Base-by-base conservation (phyloP, 37 sponge, comb jelly and placozoan species). In the Dysidea cf. avara region DNA sequence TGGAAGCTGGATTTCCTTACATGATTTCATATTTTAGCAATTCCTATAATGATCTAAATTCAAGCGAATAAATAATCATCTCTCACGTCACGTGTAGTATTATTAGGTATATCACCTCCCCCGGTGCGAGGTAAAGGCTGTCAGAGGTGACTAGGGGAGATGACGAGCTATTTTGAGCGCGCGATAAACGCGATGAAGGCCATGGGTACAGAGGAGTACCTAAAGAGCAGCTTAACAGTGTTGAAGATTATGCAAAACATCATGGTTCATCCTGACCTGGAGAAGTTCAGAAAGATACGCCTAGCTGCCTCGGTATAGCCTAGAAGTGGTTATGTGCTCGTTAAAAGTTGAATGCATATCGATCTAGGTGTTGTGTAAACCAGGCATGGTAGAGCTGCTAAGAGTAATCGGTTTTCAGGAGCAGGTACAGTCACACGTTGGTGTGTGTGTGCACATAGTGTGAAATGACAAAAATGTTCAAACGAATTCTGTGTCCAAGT, bases 181-280 rank as follows among this genome's bases (percentile, higher is more conserved):
- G 46, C 46, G 46, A 5, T 43, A 9, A 43, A 43, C 58, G 7
- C 31, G 24, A 50, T 83, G 63, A 5, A 17, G n/a, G 55, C 33
- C 0, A 54, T 21, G 57, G 64, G 35, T 1, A 69, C 58, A 16
- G 60, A 76, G 43, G 77, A 77, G 14, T 83, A 76, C 36, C 71
- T 83, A 6, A n/a, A 36, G 31, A 48, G 69, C 6, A 76, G 77
- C 48, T 28, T 62, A 20, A 69, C 77, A 17, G 70, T 67, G 30
- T 37, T 93, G 28, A 88, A 79, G 65, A 57, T 93, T 30, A 55
- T 93, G 2, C 89, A 93, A 46, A 88, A 93, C 52, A 78, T 93
- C 29, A 52, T 88, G 30, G 56, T 53, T 52, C 81, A 88, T 17
- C 83, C 94, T 18, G 79, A 47, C 25, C 54, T 82, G 7, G 80